Base-by-base conservation (phyloP, 2,888 invertebrate genomes). In the Acleris holmiana region DNA sequence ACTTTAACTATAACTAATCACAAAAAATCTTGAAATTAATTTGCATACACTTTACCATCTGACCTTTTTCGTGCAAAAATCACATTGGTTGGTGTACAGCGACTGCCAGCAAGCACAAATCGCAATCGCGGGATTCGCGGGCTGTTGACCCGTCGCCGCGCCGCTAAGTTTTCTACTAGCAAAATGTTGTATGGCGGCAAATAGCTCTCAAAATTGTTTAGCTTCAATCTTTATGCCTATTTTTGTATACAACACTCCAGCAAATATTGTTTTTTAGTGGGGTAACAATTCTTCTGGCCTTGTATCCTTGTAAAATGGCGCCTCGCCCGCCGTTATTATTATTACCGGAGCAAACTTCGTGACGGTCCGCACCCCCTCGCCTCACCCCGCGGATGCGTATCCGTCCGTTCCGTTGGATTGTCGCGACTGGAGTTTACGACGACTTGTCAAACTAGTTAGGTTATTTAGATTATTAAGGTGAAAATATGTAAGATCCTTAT, bases 261-360 rank as follows among this genome's bases (percentile, higher is more conserved):
- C 69, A 73, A 72, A 71, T 75, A 71, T 55, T 76, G 57, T 79
- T 81, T 81, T 85, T 77, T 76, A 82, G 76, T 78, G 79, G 77
- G 78, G 82, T 75, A 83, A 86, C 84, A 86, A 87, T 85, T 76
- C 82, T 87, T 84, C 84, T 83, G 85, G 88, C 89, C 89, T 89
- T 89, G 89, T 87, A 89, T 90, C 91, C 89, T 91, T 90, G 89
- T 91, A 90, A 91, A 91, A 90, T 91, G 91, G 91, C 91, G 91
- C 90, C 89, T 87, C 86, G 85, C 86, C 85, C 85, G 77, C 74
- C 77, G 85, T 83, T 83, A 83, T 85, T 88, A 87, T 90, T 89
- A 88, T 90, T 90, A 91, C 88, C 88, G 89, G 85, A 91, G 90
- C 89, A 84, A 91, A 90, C 90, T 91, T 91, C 91, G 88, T 90